Percentiles rank a stretch among this genome's conserved stretches.
Conservation (phyloP, 2,113 vertebrate genomes). For the Podiceps cristatus region DNA sequence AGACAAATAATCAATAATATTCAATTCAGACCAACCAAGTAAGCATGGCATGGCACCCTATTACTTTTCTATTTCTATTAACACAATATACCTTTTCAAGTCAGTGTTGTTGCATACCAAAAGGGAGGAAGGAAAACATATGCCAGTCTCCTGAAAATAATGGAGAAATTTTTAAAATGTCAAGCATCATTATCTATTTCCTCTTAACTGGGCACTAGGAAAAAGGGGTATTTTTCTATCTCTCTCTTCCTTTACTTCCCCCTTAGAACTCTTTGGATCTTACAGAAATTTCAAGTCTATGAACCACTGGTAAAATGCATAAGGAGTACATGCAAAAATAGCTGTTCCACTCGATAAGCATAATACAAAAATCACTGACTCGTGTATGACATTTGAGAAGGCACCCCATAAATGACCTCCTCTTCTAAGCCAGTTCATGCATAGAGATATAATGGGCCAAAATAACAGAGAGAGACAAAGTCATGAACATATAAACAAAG, state of each 20-base stretch:
- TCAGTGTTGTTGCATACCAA: neutral
- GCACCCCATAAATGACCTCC: neutral
- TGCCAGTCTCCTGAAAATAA: neutral
- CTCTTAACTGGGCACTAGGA: neutral
- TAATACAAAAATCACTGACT: conserved; percentile 1
- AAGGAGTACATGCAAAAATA: neutral
- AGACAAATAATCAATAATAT: neutral
- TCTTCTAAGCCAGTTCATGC: neutral
- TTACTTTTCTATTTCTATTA: neutral
- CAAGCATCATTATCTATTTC: neutral
- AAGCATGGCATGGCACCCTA: neutral
- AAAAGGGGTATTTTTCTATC: neutral
- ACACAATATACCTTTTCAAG: neutral
- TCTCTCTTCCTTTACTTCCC: neutral
- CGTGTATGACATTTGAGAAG: neutral
- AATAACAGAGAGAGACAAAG: neutral
- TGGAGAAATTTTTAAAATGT: neutral
- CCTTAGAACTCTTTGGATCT: neutral
- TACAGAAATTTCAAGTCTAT: neutral
- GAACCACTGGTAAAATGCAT: neutral
- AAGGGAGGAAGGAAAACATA: neutral
- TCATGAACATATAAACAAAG: neutral
- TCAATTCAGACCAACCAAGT: neutral
- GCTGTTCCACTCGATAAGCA: neutral
- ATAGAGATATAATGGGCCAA: neutral